Conservation (phyloP, 2,888 invertebrate species). For the Cyclophora albipunctata region DNA sequence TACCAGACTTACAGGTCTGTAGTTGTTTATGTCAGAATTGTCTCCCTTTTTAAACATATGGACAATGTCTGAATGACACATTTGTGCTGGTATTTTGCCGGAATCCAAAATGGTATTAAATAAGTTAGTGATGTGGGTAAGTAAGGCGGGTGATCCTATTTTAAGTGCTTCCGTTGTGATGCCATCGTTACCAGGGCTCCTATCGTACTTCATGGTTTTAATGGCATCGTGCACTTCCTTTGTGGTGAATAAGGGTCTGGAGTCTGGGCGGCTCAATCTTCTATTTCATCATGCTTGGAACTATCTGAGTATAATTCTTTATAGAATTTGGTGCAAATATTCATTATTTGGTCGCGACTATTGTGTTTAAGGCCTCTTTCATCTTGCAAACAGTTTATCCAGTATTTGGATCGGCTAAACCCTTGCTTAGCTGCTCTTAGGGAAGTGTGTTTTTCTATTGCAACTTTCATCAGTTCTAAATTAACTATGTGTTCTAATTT, state of each 20-base stretch:
- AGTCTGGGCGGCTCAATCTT: background rate
- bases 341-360: background rate
- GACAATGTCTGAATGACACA: background rate
- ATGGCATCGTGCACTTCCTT: background rate
- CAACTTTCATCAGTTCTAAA: too few species aligned
- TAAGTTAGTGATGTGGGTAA: too few species aligned
- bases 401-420: too few species aligned
- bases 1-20: background rate
- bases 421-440: too few species aligned
- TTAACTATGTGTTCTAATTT: too few species aligned
- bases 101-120: slow-evolving; percentile 1
- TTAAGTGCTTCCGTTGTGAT: slow-evolving; percentile 4
- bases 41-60: slow-evolving; percentile 1
- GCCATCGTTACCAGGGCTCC: slow-evolving; percentile 1
- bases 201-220: background rate
- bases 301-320: too few species aligned
- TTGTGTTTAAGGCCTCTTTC: background rate
- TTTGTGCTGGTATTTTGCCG: background rate
- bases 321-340: slow-evolving; percentile 3
- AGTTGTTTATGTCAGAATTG: slow-evolving; percentile 1
- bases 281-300: background rate
- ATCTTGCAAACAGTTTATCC: background rate
- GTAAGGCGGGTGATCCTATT: background rate
- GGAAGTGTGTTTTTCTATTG: too few species aligned
- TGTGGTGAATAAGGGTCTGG: background rate